Evolutionary conservation across 2,797 vertebrate species (phyloP).

Genomic region (Vultur gryphus): DNA sequence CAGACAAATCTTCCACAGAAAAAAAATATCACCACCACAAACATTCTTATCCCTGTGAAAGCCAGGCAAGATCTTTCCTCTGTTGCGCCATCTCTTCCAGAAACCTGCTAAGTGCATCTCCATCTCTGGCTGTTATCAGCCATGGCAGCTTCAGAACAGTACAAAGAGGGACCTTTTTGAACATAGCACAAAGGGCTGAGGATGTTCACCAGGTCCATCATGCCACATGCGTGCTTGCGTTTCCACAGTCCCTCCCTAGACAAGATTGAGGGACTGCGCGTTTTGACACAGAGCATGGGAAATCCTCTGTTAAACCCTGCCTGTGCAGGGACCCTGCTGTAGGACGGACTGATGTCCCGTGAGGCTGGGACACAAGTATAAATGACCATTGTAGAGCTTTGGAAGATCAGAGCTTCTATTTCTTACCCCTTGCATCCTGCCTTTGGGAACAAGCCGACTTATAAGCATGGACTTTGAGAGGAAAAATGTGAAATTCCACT

Average conservation of each 20-base stretch:
- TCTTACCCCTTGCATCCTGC: neutral
- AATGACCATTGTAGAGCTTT: neutral
- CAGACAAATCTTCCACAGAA: fast-evolving
- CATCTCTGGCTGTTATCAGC: neutral
- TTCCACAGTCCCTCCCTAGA: neutral
- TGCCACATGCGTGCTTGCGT: fast-evolving
- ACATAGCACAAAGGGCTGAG: neutral
- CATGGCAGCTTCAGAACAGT: neutral
- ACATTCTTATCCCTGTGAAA: neutral
- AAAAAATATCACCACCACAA: neutral
- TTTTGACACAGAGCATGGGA: neutral
- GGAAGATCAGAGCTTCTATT: neutral
- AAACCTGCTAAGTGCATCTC: neutral
- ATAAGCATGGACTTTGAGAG: neutral
- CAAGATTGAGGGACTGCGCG: fast-evolving
- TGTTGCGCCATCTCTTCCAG: neutral
- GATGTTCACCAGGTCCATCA: neutral
- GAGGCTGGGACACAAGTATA: neutral
- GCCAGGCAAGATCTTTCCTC: neutral
- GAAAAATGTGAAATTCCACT: neutral
- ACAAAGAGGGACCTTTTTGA: neutral
- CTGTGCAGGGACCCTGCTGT: neutral
- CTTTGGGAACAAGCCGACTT: neutral
- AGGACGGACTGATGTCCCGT: neutral
- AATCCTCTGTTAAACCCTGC: neutral